Evolutionary conservation across 2,113 vertebrate genomes (phyloP), one percentile per base, ranked within the genome.

Genomic region (Eubucco bourcierii): DNA sequence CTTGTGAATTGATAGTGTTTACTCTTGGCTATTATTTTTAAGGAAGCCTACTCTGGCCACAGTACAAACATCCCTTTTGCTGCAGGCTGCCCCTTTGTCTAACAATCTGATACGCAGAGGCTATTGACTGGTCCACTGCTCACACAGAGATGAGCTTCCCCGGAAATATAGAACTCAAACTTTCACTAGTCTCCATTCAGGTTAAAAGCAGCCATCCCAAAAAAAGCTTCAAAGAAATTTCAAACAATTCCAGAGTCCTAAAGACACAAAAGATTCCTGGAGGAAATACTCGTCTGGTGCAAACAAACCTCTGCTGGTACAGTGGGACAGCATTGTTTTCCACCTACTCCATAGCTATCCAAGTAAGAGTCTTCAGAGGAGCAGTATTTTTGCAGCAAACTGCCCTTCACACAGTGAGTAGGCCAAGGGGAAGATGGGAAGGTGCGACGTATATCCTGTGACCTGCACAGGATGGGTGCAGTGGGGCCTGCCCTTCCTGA

Each of bases 21-120:
- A 93, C 63, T 70, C 82, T 64, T 80, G 67, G 46, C 66, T 96
- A 50, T 87, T 95, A 82, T 92, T 95, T 97, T 93, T 90, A 95
- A 94, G 59, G 47, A 71, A 87, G 73, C 85, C 59, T 88, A 28
- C 39, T 75, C 29, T 77, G 56, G 66, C 80, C 84, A 82, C 77
- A 71, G 68, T 88, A 94, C 64, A 95, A 94, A 94, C 86, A 93
- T 86, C 80, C 33, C 77, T 91, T 95, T 93, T 55, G 81, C 85
- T 91, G 47, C 80, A 96, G 78, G 94, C 75, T 92, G 82, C 33
- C 55, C 66, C 46, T 90, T 96, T 96, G 82, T 91, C 55, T 93
- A 68, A 65, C 63, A 86, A 74, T 44, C 68, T 75, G 41, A 67
- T 24, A 44, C 15, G 4, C 8, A 52, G 58, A 88, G 34, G 28